These are phyloP conservation scores for Brachionus angularis DNA, from an alignment of 1,140 invertebrate species.

Conservation along the genomic window DNA sequence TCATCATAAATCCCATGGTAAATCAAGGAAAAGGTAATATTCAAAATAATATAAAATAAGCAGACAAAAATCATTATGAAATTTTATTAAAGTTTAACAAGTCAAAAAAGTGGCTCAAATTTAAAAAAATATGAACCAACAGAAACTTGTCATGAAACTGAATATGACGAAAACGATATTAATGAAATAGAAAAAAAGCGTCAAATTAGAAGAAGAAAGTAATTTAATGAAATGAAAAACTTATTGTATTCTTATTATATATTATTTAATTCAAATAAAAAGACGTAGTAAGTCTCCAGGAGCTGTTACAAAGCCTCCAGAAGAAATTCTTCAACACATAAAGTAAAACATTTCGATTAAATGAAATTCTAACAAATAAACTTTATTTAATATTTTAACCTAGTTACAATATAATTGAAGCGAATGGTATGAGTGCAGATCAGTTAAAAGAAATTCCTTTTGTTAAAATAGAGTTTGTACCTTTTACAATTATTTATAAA, in stretches of 20 bases:
- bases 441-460: constrained; percentile 41
- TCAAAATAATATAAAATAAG: too few species aligned
- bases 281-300: constrained; percentile 42
- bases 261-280: neutral
- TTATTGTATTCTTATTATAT: neutral
- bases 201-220: constrained; percentile 42
- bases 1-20: neutral
- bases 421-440: constrained; percentile 1
- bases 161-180: constrained; percentile 4
- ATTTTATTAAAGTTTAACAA: constrained; percentile 8
- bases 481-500: neutral
- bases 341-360: constrained; percentile 2
- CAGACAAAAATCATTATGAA: too few species aligned
- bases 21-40: constrained; percentile 27
- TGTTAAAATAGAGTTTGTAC: constrained; percentile 30
- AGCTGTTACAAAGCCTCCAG: constrained; percentile 31
- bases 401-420: constrained; percentile 29
- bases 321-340: constrained; percentile 43
- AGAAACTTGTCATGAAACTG: constrained; percentile 40
- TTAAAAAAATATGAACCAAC: constrained; percentile 16
- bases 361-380: neutral
- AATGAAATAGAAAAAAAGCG: constrained; percentile 31
- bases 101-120: constrained; percentile 37
- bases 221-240: too few species aligned
- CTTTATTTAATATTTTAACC: neutral